Evolutionary conservation across 2,888 invertebrate species (phyloP), one percentile per base, ranked within the genome.

Genomic region (Diabrotica balteata): DNA sequence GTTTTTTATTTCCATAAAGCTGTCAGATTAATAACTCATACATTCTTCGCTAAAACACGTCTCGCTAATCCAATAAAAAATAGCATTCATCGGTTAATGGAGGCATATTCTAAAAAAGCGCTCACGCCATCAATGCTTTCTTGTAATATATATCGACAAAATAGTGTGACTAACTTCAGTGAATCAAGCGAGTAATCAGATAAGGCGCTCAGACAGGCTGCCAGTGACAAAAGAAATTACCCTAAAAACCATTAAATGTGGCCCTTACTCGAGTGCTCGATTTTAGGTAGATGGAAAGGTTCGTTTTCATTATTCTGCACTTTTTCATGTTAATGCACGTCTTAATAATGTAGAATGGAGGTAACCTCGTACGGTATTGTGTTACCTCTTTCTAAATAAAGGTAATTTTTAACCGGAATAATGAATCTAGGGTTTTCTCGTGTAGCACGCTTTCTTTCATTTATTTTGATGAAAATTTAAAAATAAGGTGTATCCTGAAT

Each of bases 101-200:
- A 49, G 42, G n/a, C 9, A 49, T 32, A 59, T 47, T 43, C 22
- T 4, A 53, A 32, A 53, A 53, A 4, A 53, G 53, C 44, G 44
- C 32, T 32, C 45, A 60, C 52, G 60, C 52, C 22, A 60, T 45
- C 52, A 22, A 60, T 60, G 52, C 52, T 60, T 52, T 52, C 45
- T 43, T 9, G 54, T 55, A 49, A 51, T 51, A 53, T 52, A 59
- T 64, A 58, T 65, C 60, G 68, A 59, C 51, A 68, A 64, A 64
- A 59, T 63, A 68, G 68, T 68, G 68, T 60, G 63, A 68, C 63
- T 64, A 64, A 11, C 51, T 43, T 51, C 50, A 60, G 54, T 68
- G 59, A 59, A 68, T 68, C 64, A 68, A 59, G 47, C 47, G 17
- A 11, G 54, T 52, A 63, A 68, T 68, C 60, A 55, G 67, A 67